Percentiles rank a stretch among this genome's conserved stretches.
Evolutionary conservation across 2,888 invertebrate genomes (phyloP).

Genomic region (Geotrupes spiniger): DNA sequence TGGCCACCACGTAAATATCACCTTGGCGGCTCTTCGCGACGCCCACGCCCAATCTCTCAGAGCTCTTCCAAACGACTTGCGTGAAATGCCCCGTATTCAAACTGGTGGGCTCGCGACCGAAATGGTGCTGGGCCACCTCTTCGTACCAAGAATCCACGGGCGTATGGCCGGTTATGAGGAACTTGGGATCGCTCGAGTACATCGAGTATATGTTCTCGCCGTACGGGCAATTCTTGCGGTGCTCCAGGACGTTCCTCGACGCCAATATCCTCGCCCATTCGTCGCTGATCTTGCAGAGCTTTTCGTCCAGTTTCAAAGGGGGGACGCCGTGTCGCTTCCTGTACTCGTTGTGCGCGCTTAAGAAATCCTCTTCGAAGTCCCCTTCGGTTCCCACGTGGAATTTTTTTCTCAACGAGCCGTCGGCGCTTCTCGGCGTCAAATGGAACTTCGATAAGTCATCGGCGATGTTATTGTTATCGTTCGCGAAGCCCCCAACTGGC

Average conservation of each 20-base stretch:
- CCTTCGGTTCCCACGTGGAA: constrained; percentile 33
- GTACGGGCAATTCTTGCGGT: constrained; percentile 72
- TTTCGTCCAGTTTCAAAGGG: constrained; percentile 62
- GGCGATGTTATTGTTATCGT: constrained; percentile 47
- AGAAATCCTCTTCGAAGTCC: constrained; percentile 66
- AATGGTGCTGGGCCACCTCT: constrained; percentile 62
- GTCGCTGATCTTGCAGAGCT: constrained; percentile 64
- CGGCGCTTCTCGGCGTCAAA: constrained; percentile 14
- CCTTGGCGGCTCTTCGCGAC: constrained; percentile 68
- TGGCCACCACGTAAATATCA: constrained; percentile 80
- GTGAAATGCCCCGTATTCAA: constrained; percentile 68
- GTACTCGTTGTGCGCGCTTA: constrained; percentile 73
- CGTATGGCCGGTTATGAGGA: constrained; percentile 63
- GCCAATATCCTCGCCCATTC: constrained; percentile 72
- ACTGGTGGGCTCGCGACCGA: constrained; percentile 61
- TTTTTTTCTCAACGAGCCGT: constrained; percentile 1
- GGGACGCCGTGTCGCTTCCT: constrained; percentile 67
- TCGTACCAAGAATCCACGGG: constrained; percentile 79
- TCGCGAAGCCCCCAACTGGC: constrained; percentile 52
- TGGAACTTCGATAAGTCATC: constrained; percentile 42
- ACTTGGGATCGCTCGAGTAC: constrained; percentile 69
- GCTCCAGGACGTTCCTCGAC: constrained; percentile 64
- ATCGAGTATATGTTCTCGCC: constrained; percentile 83
- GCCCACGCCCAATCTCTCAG: constrained; percentile 65
- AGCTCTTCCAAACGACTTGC: constrained; percentile 69